These are phyloP conservation scores for Hydraecia micacea DNA, from an alignment of 2,888 invertebrate genomes.

Conservation along the genomic window DNA sequence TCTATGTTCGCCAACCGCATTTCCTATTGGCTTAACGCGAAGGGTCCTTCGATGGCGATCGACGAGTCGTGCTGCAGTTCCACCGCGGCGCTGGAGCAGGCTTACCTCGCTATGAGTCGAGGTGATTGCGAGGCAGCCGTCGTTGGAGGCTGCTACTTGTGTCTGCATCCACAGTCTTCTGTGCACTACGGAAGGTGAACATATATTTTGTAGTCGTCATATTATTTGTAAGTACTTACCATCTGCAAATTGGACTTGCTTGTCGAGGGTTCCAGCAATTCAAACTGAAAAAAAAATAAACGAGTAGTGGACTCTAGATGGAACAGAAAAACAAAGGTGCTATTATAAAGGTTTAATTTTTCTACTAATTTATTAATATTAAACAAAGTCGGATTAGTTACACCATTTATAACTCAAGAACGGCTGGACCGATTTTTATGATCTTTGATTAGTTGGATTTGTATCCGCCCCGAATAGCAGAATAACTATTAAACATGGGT, in stretches of 20 bases:
- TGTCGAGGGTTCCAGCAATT: too few relatives aligned
- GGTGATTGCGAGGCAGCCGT: constrained; percentile 89
- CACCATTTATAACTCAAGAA: too few relatives aligned
- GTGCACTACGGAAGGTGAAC: constrained; percentile 79
- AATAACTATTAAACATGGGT: too few relatives aligned
- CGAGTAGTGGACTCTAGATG: not conserved
- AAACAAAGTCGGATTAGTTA: too few relatives aligned
- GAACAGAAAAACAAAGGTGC: not conserved
- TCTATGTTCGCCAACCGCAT: constrained; percentile 84
- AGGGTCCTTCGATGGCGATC: constrained; percentile 80
- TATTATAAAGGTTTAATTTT: not conserved
- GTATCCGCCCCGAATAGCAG: too few relatives aligned
- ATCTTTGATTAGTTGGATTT: too few relatives aligned
- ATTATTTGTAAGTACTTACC: constrained; percentile 69
- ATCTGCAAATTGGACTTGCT: not conserved
- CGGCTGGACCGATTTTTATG: too few relatives aligned
- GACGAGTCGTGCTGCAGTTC: constrained; percentile 81
- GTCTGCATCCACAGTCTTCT: constrained; percentile 88
- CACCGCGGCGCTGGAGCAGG: constrained; percentile 76
- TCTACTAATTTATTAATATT: not conserved
- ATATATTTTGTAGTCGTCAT: not conserved
- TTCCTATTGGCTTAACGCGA: constrained; percentile 83
- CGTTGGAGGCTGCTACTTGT: constrained; percentile 91
- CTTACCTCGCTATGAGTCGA: constrained; percentile 74
- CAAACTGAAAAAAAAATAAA: not conserved